Evolutionary conservation across 2,113 vertebrate species (phyloP).

Genomic region (Aspidoscelis tigris): DNA sequence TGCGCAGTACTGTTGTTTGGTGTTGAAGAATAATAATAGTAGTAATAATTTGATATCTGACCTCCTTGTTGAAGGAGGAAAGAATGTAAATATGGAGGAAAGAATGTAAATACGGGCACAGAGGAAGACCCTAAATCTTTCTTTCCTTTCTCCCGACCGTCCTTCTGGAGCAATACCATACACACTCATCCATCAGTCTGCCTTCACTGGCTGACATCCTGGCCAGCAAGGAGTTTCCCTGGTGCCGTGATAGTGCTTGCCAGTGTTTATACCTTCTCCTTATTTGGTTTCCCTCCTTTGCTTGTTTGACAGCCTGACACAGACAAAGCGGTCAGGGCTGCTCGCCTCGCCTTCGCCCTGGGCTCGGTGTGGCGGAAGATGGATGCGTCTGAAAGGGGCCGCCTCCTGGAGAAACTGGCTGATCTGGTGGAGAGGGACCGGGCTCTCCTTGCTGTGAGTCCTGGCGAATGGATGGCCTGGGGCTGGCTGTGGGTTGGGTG

Average conservation of each 20-base stretch:
- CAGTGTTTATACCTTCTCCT: not conserved
- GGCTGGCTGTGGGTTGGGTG: not conserved
- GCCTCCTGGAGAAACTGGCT: slow-evolving; percentile 91
- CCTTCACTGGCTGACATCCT: not conserved
- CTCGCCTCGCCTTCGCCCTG: slow-evolving; percentile 90
- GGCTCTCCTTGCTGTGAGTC: slow-evolving; percentile 90
- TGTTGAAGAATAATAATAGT: too few species aligned
- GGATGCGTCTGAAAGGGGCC: slow-evolving; percentile 95
- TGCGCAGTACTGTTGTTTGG: too few species aligned
- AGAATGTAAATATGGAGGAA: too few species aligned
- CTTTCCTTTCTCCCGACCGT: not conserved
- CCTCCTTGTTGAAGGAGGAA: too few species aligned
- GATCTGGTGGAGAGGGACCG: slow-evolving; percentile 95
- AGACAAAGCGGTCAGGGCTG: slow-evolving; percentile 94
- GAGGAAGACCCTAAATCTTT: too few species aligned
- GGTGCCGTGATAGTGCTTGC: not conserved
- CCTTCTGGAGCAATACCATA: not conserved
- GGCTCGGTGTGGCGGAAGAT: slow-evolving; percentile 94
- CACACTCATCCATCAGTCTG: not conserved
- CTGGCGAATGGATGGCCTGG: slow-evolving; percentile 11
- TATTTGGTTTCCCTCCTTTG: not conserved
- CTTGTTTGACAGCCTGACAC: slow-evolving; percentile 83
- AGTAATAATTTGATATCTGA: too few species aligned
- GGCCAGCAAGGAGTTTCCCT: not conserved
- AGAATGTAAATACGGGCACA: too few species aligned